Conservation (phyloP, 1,140 invertebrate genomes). For the Procambarus virginalis region DNA sequence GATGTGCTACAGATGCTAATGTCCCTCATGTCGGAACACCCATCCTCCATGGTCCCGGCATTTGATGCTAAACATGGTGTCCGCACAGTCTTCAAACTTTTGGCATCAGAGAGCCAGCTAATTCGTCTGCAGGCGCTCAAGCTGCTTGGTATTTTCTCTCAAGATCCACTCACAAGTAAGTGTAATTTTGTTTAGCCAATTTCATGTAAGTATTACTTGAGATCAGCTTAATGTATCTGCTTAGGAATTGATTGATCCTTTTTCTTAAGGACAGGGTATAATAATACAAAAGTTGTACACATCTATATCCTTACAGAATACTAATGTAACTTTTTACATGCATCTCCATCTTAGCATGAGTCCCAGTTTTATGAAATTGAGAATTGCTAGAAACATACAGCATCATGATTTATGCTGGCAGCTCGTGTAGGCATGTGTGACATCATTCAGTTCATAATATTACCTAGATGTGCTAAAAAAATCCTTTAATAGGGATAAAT, state of each 20-base stretch:
- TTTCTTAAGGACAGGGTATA: too few species aligned
- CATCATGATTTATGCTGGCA: too few species aligned
- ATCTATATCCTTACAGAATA: too few species aligned
- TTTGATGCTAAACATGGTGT: conserved; percentile 98
- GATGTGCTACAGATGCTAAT: conserved; percentile 98
- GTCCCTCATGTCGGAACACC: conserved; percentile 97
- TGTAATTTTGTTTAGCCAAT: background rate
- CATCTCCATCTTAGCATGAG: too few species aligned
- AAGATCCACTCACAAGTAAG: conserved; percentile 79
- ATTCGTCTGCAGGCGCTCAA: conserved; percentile 97
- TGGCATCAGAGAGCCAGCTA: conserved; percentile 95
- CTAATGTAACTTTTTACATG: too few species aligned
- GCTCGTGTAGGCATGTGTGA: too few species aligned
- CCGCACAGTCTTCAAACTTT: conserved; percentile 95
- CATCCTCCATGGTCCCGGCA: conserved; percentile 97
- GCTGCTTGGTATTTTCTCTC: conserved; percentile 83
- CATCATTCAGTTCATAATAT: too few species aligned
- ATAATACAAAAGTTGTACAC: too few species aligned
- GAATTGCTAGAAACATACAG: too few species aligned
- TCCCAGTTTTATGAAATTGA: too few species aligned
- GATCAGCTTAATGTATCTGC: conserved; percentile 30
- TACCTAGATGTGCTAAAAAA: too few species aligned
- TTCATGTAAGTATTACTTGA: conserved; percentile 27
- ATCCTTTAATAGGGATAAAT: too few species aligned
- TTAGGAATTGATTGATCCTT: background rate